Base-by-base conservation (phyloP, 2,113 vertebrate genomes). In the Syngnathus scovelli region DNA sequence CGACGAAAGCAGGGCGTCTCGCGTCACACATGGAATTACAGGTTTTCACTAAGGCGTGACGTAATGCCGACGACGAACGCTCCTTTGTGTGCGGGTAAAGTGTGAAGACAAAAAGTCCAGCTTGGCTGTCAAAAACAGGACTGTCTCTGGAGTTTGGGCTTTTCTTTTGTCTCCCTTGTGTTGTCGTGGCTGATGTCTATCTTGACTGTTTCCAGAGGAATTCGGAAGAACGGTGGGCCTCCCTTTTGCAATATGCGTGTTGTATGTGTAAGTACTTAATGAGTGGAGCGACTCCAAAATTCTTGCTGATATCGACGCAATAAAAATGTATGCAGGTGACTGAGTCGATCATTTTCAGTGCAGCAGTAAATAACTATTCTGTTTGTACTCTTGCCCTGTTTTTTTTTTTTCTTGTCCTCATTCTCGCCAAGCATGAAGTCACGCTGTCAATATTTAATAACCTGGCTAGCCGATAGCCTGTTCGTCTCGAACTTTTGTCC, bases 371-470 rank as follows among this genome's bases (percentile, higher is more conserved):
- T 33, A 33, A 33, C 3, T 33, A 12, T 12, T 44, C 12, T 44
- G 43, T 6, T 5, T 16, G 44, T 16, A 46, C 44, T 15, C 15
- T 18, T 5, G 12, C 13, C 44, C 49, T 51, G 49, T n/a, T 51
- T n/a, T 51, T 6, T 49, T 51, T 61, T 49, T 33, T 33, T 33
- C 27, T 48, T 61, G 5, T 11, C 39, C 9, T 18, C 21, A 65
- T 82, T 62, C 73, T 54, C 69, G 74, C 37, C 74, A 81, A 81
- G 72, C 70, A 78, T 87, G 78, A 85, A 64, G 71, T 86, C 84
- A 84, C 69, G 27, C 71, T 46, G 77, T 86, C 54, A 70, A 87
- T 86, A 84, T 78, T 86, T 79, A 10, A 87, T 78, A 63, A 56
- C 12, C 55, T 41, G 69, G 27, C 62, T 63, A 73, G 80, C 72